A percentile compares a stretch with the other conserved stretches of the same genome.
Conservation (phyloP, 1,140 invertebrate species). For the Megalonaias nervosa region DNA sequence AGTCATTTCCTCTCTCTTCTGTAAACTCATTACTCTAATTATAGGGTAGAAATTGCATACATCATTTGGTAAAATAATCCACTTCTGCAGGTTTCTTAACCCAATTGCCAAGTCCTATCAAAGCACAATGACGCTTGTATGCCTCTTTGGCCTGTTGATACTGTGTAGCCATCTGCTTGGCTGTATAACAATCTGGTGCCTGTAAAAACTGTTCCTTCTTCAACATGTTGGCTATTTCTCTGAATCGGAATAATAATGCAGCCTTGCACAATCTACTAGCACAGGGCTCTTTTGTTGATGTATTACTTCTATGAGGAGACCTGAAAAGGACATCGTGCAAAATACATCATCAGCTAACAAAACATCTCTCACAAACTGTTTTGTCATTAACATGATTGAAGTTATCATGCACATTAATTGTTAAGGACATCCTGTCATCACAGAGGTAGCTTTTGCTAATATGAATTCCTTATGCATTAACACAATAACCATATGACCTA, state of each 20-base stretch:
- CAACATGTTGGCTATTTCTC: constrained; percentile 34
- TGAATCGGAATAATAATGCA: constrained; percentile 37
- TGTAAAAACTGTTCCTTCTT: constrained; percentile 24
- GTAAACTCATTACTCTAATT: no score
- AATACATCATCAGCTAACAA: not conserved
- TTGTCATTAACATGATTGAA: not conserved
- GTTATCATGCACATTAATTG: no score
- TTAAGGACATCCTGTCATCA: no score
- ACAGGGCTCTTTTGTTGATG: constrained; percentile 6
- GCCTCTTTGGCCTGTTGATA: constrained; percentile 33
- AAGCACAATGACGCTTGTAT: constrained; percentile 21
- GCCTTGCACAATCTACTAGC: constrained; percentile 42
- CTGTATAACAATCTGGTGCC: constrained; percentile 25
- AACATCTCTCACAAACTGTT: not conserved
- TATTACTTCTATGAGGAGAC: constrained; percentile 25
- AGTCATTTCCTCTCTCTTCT: no score
- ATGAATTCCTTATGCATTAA: no score
- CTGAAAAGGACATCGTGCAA: constrained; percentile 11
- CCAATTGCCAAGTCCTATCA: constrained; percentile 38
- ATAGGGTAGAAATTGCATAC: no score
- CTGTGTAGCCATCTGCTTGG: constrained; percentile 20
- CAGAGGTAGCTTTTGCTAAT: no score
- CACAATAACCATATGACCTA: no score
- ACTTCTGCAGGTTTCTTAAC: constrained; percentile 30
- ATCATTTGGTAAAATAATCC: constrained; percentile 12